A percentile compares a stretch with the other conserved stretches of the same genome.
Conservation (phyloP, 2,797 vertebrate genomes). For the Clarias platycephalus region DNA sequence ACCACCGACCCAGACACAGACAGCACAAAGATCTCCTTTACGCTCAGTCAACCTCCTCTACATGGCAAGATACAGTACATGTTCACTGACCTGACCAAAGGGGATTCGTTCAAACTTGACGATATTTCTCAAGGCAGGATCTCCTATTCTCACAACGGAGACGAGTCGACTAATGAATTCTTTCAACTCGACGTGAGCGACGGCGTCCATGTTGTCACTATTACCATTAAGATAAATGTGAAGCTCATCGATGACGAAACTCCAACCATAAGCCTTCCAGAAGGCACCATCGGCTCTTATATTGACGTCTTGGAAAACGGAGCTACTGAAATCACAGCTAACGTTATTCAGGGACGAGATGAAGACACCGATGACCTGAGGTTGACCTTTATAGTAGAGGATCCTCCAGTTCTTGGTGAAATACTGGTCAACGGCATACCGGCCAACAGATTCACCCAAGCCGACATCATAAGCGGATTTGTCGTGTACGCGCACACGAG, state of each 20-base stretch:
- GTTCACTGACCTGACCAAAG: conserved; percentile 77
- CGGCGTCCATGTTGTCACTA: conserved; percentile 86
- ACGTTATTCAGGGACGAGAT: conserved; percentile 84
- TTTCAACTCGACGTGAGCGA: conserved; percentile 90
- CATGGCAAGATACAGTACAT: conserved; percentile 81
- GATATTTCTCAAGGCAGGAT: conserved; percentile 83
- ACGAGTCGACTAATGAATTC: conserved; percentile 78
- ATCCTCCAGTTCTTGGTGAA: conserved; percentile 81
- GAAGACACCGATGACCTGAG: conserved; percentile 87
- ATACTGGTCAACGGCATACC: conserved; percentile 84
- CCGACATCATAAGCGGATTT: conserved; percentile 86
- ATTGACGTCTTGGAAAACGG: conserved; percentile 91
- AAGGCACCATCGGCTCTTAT: conserved; percentile 88
- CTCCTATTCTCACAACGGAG: conserved; percentile 84
- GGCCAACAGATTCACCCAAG: conserved; percentile 85
- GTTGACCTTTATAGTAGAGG: conserved; percentile 89
- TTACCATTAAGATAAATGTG: conserved; percentile 83
- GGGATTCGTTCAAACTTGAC: conserved; percentile 78
- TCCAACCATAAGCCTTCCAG: conserved; percentile 77
- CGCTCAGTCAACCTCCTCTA: conserved; percentile 80
- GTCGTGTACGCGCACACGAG: conserved; percentile 88
- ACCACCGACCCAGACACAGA: conserved; percentile 88
- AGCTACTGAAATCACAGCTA: conserved; percentile 88
- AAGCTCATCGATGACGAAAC: conserved; percentile 83
- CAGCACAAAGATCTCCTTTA: conserved; percentile 80